Evolutionary conservation across 2,797 vertebrate genomes (phyloP), one percentile per base, ranked within the genome.

Genomic region (Champsocephalus gunnari): DNA sequence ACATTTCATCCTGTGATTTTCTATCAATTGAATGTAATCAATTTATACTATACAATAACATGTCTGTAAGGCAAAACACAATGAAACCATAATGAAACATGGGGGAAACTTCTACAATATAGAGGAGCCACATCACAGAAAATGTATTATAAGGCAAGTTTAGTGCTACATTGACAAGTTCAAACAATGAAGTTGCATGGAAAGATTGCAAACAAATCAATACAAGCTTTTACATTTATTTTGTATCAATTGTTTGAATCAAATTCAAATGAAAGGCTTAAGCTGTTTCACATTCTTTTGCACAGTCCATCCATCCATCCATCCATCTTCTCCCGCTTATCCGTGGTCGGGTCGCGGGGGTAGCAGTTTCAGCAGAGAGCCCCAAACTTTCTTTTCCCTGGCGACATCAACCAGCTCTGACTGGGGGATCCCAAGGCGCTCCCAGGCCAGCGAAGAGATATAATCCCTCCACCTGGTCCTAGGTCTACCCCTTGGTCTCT

Each of bases 191-290:
- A 53, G 41, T 60, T 34, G 19, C 2, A 19, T 43, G 43, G 13
- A 73, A 58, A 72, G 2, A 70, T 28, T n/a, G 51, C n/a, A 54
- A 66, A 2, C 17, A 66, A 54, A 54, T 66, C 0, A 66, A 2
- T 38, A 3, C 1, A 14, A 67, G 24, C 12, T 16, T 53, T 1
- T 11, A 43, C 43, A 12, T 10, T 53, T 48, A 28, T 24, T 63
- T 9, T 56, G 38, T 4, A 48, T 63, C 4, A 51, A 14, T 45
- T 44, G 21, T 66, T 51, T 13, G 1, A 64, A 47, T 47, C 43
- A 61, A 34, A 65, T 51, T 71, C 12, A 55, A 38, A 55, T 21
- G 54, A 8, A 32, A 53, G 57, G 8, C 12, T 3, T 10, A 61
- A 45, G 6, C 24, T 71, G 9, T 47, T 47, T 17, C 32, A 41